A percentile compares a stretch with the other conserved stretches of the same genome.
These are phyloP conservation scores for Cavia porcellus DNA, from an alignment of 2,113 vertebrate species.

Conservation along the genomic window DNA sequence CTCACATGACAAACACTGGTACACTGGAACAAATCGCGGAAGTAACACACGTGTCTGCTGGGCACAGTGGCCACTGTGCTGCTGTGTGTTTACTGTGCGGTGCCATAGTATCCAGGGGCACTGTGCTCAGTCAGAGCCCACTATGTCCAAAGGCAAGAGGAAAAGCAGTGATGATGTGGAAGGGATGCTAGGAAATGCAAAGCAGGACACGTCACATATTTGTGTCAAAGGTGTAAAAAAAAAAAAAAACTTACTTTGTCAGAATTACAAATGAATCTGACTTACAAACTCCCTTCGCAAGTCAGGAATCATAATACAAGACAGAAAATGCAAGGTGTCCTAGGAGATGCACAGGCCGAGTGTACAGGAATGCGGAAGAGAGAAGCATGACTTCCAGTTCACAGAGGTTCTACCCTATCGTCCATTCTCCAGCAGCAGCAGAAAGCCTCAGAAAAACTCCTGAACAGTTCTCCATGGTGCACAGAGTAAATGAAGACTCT, in stretches of 20 bases:
- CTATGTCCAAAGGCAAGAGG: not conserved
- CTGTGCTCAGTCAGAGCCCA: not conserved
- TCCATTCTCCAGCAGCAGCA: not conserved
- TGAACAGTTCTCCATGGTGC: not conserved
- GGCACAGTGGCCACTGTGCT: not conserved
- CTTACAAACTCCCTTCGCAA: not conserved
- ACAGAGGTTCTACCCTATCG: not conserved
- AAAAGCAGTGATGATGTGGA: not conserved
- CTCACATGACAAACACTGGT: not conserved
- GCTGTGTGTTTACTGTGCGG: not conserved
- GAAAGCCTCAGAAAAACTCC: not conserved
- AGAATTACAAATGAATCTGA: not conserved
- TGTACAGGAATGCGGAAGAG: not conserved
- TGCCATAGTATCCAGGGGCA: not conserved
- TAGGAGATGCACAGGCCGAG: not conserved
- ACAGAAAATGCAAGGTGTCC: not conserved
- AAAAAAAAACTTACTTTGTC: not conserved
- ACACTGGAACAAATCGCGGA: not conserved
- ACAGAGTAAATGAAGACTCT: not conserved
- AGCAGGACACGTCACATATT: not conserved
- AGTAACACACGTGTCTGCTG: not conserved
- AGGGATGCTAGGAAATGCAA: not conserved
- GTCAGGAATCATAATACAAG: constrained; percentile 8
- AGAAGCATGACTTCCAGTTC: not conserved
- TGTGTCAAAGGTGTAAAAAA: not conserved